Percentiles rank a stretch among this genome's conserved stretches.
phyloP scores from a whole-genome alignment of 2,888 invertebrate genomes.

The Drosophila paramelanica region DNA sequence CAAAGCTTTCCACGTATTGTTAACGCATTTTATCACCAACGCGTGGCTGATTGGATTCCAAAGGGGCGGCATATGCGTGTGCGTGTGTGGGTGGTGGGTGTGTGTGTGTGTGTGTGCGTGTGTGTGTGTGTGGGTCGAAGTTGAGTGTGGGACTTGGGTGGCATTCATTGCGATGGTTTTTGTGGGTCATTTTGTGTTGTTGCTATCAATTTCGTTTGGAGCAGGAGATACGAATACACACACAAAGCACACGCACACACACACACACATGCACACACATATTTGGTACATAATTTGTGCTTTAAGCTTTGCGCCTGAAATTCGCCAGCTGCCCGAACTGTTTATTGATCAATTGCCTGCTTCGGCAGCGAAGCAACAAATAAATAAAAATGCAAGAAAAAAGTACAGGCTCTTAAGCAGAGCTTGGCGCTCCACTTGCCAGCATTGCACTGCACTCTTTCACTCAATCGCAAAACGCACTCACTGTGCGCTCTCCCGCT shows the following conservation, averaged over 20 bases:
- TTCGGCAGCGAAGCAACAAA: background rate
- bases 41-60: conserved; percentile 82
- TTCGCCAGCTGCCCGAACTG: conserved; percentile 23
- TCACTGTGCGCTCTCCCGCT: conserved; percentile 13
- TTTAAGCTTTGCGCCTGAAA: conserved; percentile 23
- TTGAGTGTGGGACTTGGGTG: conserved; percentile 11
- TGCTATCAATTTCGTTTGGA: conserved; percentile 56
- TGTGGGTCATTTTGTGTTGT: conserved; percentile 74
- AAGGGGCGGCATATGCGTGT: conserved; percentile 30
- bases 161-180: conserved; percentile 61
- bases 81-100: conserved; percentile 5
- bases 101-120: conserved; percentile 9
- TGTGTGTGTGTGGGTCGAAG: conserved; percentile 11
- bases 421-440: conserved; percentile 67
- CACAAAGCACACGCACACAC: background rate
- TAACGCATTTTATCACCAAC: conserved; percentile 82
- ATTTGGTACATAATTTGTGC: conserved; percentile 2
- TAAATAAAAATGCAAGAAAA: conserved; percentile 12
- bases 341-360: conserved; percentile 59
- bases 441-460: conserved; percentile 27
- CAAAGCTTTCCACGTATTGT: conserved; percentile 80
- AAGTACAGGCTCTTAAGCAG: conserved; percentile 73
- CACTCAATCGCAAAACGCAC: conserved; percentile 9
- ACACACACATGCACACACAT: background rate
- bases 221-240: conserved; percentile 15